Base-by-base conservation (phyloP, 2,888 invertebrate species). In the Trichacis sp. region DNA sequence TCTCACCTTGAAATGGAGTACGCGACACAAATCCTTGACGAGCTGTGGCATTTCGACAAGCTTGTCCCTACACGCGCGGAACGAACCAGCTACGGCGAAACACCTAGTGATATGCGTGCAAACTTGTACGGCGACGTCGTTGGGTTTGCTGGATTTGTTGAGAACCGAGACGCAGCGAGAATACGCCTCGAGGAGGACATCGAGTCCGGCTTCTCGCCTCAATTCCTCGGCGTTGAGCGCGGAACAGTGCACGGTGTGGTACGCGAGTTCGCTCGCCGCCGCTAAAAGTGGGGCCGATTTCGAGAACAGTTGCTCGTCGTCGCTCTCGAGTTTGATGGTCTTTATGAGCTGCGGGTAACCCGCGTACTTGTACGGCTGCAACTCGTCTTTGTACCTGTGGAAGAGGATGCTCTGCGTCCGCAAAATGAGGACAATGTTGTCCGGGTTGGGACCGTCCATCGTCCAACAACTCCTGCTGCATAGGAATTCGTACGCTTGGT, bases 201-300 rank as follows among this genome's bases (percentile, higher is more conserved):
- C 94, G 64, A 98, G 88, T 0, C 98, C 98, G 58, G 93, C 93
- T 85, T 99, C 98, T 52, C 99, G 86, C 53, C 98, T 87, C 69
- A 99, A 86, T 84, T 99, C 98, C 86, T 99, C 98, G 0, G 98
- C 99, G 85, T 99, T 99, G 40, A 99, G 86, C 9, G 97, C 93
- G 0, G 98, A 98, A 85, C 98, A 98, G 73, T 93, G 91, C 2
- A 99, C 95, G 0, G 98, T 99, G 78, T 97, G 96, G 85, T 96
- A 98, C 50, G 97, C 96, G 24, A 99, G 89, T 84, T 97, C 96
- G 69, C 94, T 93, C 2, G 98, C 97, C 14, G 97, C 95, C 0
- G 95, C 92, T 70, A 99, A 85, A 36, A 99, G 85, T 19, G 93
- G 93, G 0, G 89, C 89, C 64, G 89, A 88, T 84, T 95, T 95